phyloP scores from a whole-genome alignment of 2,113 vertebrate genomes.

The Cyprinodon tularosa region DNA sequence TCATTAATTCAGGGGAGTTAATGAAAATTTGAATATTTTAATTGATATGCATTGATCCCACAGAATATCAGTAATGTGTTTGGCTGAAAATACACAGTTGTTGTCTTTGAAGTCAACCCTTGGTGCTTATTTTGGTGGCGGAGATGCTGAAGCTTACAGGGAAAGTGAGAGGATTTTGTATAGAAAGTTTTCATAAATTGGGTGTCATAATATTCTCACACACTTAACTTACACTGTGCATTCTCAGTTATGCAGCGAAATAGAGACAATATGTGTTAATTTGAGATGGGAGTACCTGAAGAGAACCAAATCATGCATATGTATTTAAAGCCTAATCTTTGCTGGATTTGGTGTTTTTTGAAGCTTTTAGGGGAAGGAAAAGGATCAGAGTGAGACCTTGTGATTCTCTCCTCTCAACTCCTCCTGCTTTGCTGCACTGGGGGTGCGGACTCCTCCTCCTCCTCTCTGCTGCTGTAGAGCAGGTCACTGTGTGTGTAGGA shows the following conservation, averaged over 20 bases:
- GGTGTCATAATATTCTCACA: not conserved
- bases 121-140: not conserved
- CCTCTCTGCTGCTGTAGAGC: slow-evolving; percentile 60
- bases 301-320: not conserved
- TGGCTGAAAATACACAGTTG: not conserved
- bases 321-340: not conserved
- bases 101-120: not conserved
- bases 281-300: not conserved
- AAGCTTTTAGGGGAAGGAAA: not conserved
- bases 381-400: slow-evolving; percentile 56
- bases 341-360: not conserved
- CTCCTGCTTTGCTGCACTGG: slow-evolving; percentile 50
- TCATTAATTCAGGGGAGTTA: too few relatives aligned
- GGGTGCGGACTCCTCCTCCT: slow-evolving; percentile 27
- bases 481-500: slow-evolving; percentile 69
- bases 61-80: not conserved
- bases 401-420: slow-evolving; percentile 10
- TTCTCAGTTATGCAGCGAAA: not conserved
- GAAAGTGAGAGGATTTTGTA: not conserved
- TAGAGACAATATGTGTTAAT: not conserved
- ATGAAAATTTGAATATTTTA: not conserved
- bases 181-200: too few relatives aligned
- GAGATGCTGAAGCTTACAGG: not conserved
- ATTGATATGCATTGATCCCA: not conserved
- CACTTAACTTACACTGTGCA: not conserved